Conservation (phyloP, 1,140 invertebrate genomes). For the Danaus melanippus region DNA sequence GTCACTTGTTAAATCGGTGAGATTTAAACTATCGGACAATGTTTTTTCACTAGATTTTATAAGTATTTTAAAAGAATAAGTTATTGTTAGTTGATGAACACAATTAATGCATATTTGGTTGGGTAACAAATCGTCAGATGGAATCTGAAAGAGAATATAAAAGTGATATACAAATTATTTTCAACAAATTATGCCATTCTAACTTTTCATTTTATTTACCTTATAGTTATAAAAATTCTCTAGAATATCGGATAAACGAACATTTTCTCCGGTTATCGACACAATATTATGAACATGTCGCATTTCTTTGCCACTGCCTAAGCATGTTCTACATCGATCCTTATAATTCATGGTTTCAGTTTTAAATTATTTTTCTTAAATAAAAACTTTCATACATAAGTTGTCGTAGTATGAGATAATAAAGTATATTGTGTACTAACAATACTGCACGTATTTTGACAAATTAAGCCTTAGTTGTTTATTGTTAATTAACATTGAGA, state of each 20-base stretch:
- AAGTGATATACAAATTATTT: conserved; percentile 10
- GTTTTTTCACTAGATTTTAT: conserved; percentile 53
- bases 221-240: conserved; percentile 53
- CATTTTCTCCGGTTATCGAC: conserved; percentile 36
- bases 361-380: not conserved
- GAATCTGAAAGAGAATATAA: conserved; percentile 37
- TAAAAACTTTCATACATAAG: no score
- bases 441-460: no score
- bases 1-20: conserved; percentile 33
- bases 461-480: no score
- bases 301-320: conserved; percentile 52
- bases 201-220: conserved; percentile 28
- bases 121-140: conserved; percentile 37
- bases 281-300: conserved; percentile 41
- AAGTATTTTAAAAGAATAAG: conserved; percentile 62
- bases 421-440: no score
- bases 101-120: conserved; percentile 61
- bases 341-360: conserved; percentile 38
- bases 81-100: conserved; percentile 58
- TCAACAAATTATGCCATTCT: not conserved
- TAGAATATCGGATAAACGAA: conserved; percentile 49
- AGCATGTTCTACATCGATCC: conserved; percentile 49
- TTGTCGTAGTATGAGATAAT: no score
- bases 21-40: conserved; percentile 30
- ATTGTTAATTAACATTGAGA: no score